Percentiles rank a stretch among this genome's conserved stretches.
These are phyloP conservation scores for Saguinus imperator DNA, from an alignment of 2,113 vertebrate species.

Conservation along the genomic window DNA sequence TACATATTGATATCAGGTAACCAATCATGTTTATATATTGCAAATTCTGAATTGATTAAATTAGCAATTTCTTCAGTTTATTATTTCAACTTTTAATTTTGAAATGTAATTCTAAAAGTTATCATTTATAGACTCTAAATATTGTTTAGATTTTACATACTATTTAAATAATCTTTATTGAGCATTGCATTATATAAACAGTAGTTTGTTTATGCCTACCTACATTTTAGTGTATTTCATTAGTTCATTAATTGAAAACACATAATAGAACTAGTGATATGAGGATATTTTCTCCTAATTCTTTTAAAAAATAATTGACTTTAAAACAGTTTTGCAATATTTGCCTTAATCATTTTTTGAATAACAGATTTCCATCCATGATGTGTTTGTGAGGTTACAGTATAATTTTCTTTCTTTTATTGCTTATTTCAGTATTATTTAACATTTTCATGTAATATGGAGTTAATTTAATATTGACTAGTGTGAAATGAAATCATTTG, in stretches of 20 bases:
- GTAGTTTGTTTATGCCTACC: conserved; percentile 34
- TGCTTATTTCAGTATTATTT: conserved; percentile 55
- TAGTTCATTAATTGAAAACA: conserved; percentile 65
- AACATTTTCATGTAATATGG: conserved; percentile 55
- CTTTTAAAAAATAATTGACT: conserved; percentile 53
- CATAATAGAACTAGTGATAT: conserved; percentile 12
- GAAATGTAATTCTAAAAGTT: conserved; percentile 12
- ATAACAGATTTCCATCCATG: conserved; percentile 56
- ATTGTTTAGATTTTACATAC: not conserved
- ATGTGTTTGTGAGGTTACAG: conserved; percentile 45
- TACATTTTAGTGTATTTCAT: conserved; percentile 30
- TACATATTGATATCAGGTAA: not conserved
- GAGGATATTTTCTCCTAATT: conserved; percentile 50
- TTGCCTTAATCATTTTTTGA: conserved; percentile 57
- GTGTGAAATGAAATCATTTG: conserved; percentile 61
- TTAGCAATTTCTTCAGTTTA: not conserved
- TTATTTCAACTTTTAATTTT: conserved; percentile 30
- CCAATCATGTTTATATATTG: not conserved
- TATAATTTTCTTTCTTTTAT: conserved; percentile 65
- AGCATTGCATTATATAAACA: not conserved
- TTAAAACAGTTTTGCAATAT: conserved; percentile 45
- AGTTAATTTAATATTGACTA: conserved; percentile 72
- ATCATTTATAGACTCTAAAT: not conserved
- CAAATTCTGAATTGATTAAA: not conserved
- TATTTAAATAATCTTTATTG: conserved; percentile 30